A percentile compares a stretch with the other conserved stretches of the same genome.
Conservation (phyloP, 2,113 vertebrate genomes). For the Megaleporinus macrocephalus region DNA sequence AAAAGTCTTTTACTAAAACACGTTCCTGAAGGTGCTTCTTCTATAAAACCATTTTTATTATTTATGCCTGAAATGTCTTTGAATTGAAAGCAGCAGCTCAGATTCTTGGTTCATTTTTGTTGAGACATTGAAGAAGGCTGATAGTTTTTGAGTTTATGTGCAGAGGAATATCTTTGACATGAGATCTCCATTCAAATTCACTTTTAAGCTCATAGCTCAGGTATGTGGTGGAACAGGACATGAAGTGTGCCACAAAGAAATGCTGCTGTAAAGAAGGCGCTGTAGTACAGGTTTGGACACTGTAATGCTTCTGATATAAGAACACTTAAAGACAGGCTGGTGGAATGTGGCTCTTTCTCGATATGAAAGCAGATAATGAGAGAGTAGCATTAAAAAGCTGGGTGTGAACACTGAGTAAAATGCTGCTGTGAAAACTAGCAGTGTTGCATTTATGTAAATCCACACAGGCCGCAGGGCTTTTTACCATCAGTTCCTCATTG, state of each 20-base stretch:
- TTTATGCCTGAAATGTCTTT: no score
- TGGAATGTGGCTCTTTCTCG: not conserved
- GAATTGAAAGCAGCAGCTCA: no score
- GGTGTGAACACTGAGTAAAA: slow-evolving; percentile 1
- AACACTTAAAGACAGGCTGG: not conserved
- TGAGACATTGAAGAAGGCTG: no score
- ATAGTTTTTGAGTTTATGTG: no score
- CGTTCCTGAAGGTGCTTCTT: no score
- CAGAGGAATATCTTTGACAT: no score
- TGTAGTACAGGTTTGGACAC: not conserved
- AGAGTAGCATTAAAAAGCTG: not conserved
- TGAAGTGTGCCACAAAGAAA: not conserved
- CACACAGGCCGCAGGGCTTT: not conserved
- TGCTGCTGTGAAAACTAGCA: not conserved
- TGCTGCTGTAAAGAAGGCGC: not conserved
- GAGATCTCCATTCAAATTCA: no score
- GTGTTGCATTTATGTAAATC: not conserved
- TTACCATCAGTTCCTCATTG: not conserved
- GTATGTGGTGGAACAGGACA: not conserved
- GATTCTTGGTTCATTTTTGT: no score
- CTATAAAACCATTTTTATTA: no score
- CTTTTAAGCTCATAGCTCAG: not conserved
- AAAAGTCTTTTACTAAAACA: no score
- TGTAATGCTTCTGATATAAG: not conserved
- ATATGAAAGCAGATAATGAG: slow-evolving; percentile 9